phyloP scores from a whole-genome alignment of 1,140 invertebrate genomes.

The Stegodyphus dumicola region DNA sequence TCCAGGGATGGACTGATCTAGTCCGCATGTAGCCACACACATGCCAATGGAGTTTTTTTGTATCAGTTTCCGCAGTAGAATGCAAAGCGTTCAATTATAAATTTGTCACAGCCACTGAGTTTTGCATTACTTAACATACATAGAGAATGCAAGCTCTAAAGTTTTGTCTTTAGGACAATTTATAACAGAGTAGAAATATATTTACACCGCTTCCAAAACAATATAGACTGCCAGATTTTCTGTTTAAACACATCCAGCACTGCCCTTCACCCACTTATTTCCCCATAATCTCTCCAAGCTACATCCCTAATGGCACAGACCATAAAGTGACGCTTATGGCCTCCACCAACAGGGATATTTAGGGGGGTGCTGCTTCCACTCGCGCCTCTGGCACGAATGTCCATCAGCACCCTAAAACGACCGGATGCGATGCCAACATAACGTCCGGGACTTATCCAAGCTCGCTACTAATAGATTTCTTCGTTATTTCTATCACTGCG shows the following conservation, averaged over 20 bases:
- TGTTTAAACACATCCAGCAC: not conserved
- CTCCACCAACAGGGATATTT: not conserved
- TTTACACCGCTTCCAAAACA: no score
- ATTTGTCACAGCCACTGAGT: no score
- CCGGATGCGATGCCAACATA: conserved; percentile 11
- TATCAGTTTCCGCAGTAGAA: no score
- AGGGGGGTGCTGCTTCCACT: not conserved
- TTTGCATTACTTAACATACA: no score
- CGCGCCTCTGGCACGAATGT: not conserved
- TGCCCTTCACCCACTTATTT: conserved; percentile 14
- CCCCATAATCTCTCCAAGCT: conserved; percentile 11
- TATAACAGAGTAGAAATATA: no score
- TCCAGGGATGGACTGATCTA: no score
- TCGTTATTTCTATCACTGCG: conserved; percentile 2
- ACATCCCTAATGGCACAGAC: not conserved
- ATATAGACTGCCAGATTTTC: no score
- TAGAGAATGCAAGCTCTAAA: no score
- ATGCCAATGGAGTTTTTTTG: no score
- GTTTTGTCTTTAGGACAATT: no score
- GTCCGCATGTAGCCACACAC: no score
- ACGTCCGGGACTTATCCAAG: conserved; percentile 4
- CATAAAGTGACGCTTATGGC: not conserved
- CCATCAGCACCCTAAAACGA: conserved; percentile 7
- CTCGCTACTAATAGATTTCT: not conserved
- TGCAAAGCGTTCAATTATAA: no score